Evolutionary conservation across 2,888 invertebrate genomes (phyloP).

Genomic region (Seira ritae): DNA sequence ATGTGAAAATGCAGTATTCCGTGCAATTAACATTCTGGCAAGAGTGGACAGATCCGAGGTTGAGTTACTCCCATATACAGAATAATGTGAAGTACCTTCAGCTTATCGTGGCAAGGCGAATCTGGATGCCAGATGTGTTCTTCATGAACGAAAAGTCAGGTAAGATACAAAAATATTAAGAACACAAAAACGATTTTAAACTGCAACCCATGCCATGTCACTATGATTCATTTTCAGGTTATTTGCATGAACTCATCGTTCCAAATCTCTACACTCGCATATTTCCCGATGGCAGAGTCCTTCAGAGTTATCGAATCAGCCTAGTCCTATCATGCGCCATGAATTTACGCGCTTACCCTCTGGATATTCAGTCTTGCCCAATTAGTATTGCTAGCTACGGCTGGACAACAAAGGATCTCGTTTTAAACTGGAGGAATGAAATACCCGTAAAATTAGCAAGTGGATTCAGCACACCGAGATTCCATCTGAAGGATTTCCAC

Average conservation of each 20-base stretch:
- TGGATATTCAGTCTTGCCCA: constrained; percentile 66
- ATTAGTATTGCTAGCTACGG: constrained; percentile 66
- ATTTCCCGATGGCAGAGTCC: constrained; percentile 59
- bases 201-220: background rate
- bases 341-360: constrained; percentile 62
- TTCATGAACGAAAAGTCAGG: constrained; percentile 69
- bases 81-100: constrained; percentile 59
- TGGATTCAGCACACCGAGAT: constrained; percentile 64
- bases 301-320: constrained; percentile 69
- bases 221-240: constrained; percentile 19
- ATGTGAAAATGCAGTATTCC: constrained; percentile 67
- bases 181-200: background rate
- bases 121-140: constrained; percentile 70
- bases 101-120: constrained; percentile 17
- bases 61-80: constrained; percentile 74
- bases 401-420: constrained; percentile 59
- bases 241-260: constrained; percentile 64
- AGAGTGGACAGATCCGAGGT: constrained; percentile 73
- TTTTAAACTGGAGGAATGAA: constrained; percentile 54
- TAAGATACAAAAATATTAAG: too few relatives aligned
- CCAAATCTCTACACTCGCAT: constrained; percentile 68
- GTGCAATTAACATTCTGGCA: constrained; percentile 69
- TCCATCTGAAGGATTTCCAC: constrained; percentile 39
- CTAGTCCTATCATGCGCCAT: constrained; percentile 66
- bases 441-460: constrained; percentile 43